Conservation (phyloP, 92 coral and sea anemone species). For the Palythoa grandis region DNA sequence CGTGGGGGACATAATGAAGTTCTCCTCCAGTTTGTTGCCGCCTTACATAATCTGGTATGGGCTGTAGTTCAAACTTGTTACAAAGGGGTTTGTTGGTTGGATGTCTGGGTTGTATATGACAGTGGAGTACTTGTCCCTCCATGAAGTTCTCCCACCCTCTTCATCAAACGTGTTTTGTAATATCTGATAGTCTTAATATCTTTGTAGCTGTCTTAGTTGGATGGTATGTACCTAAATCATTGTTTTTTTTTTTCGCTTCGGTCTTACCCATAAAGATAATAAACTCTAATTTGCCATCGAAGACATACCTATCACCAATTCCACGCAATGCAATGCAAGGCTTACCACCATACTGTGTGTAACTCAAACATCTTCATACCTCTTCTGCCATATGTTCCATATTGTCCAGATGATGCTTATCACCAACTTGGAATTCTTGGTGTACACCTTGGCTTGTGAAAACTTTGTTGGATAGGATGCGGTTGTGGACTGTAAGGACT, state of each 20-base stretch:
- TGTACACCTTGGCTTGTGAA: slow-evolving; percentile 19
- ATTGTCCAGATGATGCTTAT: slow-evolving; percentile 46
- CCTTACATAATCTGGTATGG: slow-evolving; percentile 57
- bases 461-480: slow-evolving; percentile 18
- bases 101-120: slow-evolving; percentile 49
- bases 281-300: slow-evolving; percentile 54
- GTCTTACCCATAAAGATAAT: slow-evolving; percentile 45
- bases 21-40: slow-evolving; percentile 16
- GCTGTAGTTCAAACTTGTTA: slow-evolving; percentile 41
- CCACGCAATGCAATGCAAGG: slow-evolving; percentile 52
- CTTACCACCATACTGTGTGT: not conserved
- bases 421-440: slow-evolving; percentile 37
- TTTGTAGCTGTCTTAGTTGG: slow-evolving; percentile 50
- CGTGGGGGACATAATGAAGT: too few species aligned
- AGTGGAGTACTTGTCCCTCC: slow-evolving; percentile 55
- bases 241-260: slow-evolving; percentile 47
- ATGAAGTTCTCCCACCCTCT: slow-evolving; percentile 48
- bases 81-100: not conserved
- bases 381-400: slow-evolving; percentile 58
- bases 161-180: slow-evolving; percentile 44
- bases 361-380: slow-evolving; percentile 45
- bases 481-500: slow-evolving; percentile 33
- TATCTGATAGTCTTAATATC: slow-evolving; percentile 67
- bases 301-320: slow-evolving; percentile 42
- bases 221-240: slow-evolving; percentile 32